Evolutionary conservation across 2,888 invertebrate species (phyloP).

Genomic region (Gibbula magus): DNA sequence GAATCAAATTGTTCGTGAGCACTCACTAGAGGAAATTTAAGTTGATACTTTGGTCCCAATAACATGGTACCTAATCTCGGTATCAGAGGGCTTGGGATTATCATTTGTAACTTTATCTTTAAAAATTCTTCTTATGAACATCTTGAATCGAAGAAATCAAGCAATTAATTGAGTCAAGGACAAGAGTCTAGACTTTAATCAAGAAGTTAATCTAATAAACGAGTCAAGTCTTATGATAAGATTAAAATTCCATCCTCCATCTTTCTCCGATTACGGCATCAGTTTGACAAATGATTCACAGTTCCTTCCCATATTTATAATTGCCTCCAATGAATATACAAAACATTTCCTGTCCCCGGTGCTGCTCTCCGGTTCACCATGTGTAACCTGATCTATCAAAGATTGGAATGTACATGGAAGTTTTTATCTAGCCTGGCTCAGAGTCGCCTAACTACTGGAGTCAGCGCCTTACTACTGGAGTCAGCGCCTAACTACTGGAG

Average conservation of each 20-base stretch:
- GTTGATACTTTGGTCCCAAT: too few relatives aligned
- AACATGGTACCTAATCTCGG: too few relatives aligned
- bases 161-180: not conserved
- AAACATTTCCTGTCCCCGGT: not conserved
- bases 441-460: not conserved
- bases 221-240: not conserved
- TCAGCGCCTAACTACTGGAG: too few relatives aligned
- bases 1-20: too few relatives aligned
- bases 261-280: not conserved
- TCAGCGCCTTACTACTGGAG: too few relatives aligned
- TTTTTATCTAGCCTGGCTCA: not conserved
- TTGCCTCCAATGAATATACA: slow-evolving; percentile 13
- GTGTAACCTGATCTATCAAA: slow-evolving; percentile 1
- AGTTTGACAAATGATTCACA: slow-evolving; percentile 11
- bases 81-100: too few relatives aligned
- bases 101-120: too few relatives aligned
- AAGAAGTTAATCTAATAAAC: not conserved
- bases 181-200: not conserved
- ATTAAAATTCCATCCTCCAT: not conserved
- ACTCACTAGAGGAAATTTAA: too few relatives aligned
- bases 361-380: not conserved
- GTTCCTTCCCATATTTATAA: slow-evolving; percentile 11
- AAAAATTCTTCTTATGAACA: too few relatives aligned
- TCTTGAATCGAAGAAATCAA: not conserved
- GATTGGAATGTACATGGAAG: not conserved